Conservation (phyloP, 2,797 vertebrate genomes). For the Poeciliopsis turneri region DNA sequence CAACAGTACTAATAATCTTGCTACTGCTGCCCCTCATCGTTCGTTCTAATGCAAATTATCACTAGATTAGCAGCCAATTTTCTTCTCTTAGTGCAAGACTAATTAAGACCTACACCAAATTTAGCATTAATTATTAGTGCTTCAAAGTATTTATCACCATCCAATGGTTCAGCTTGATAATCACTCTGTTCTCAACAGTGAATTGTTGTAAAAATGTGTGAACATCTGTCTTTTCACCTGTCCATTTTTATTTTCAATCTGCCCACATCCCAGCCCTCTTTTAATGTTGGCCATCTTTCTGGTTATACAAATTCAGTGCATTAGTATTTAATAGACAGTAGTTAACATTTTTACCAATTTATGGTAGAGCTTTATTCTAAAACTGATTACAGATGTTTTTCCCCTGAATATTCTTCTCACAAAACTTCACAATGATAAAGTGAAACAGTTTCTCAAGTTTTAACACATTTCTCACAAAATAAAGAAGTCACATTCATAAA, state of each 20-base stretch:
- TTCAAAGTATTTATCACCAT: slow-evolving; percentile 58
- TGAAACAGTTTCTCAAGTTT: background rate
- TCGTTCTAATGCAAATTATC: slow-evolving; percentile 27
- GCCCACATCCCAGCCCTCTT: background rate
- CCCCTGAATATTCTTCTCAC: background rate
- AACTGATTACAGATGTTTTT: background rate
- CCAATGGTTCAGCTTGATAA: slow-evolving; percentile 54
- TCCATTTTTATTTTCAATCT: slow-evolving; percentile 8
- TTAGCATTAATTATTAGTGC: slow-evolving; percentile 52
- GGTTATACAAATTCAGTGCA: background rate
- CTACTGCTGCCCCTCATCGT: background rate
- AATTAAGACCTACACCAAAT: slow-evolving; percentile 56
- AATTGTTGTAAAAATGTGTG: slow-evolving; percentile 39
- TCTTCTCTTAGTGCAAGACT: slow-evolving; percentile 20
- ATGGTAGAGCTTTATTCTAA: background rate
- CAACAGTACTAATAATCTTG: background rate
- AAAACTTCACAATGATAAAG: background rate
- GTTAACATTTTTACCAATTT: background rate
- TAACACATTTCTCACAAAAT: background rate
- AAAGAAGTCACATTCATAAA: background rate
- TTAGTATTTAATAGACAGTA: background rate
- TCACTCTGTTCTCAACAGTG: slow-evolving; percentile 53
- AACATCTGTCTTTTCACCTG: slow-evolving; percentile 26
- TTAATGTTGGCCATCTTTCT: background rate
- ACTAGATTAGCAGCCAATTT: slow-evolving; percentile 42